Percentiles rank a stretch among this genome's conserved stretches.
Evolutionary conservation across 2,888 invertebrate species (phyloP).

Genomic region (Coleophora deauratella): DNA sequence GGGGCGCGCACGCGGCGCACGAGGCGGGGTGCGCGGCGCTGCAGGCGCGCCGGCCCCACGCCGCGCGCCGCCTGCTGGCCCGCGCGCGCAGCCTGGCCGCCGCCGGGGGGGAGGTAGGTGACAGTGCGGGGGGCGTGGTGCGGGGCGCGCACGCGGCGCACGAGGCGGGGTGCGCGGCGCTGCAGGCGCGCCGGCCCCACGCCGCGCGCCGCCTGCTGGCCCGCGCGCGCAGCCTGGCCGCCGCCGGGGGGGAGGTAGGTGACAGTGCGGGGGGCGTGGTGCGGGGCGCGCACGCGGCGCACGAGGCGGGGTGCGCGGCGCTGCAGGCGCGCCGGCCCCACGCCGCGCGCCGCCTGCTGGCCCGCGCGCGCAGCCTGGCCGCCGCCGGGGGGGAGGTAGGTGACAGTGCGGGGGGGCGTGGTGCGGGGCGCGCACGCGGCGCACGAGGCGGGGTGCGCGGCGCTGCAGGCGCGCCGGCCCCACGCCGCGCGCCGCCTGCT

Average conservation of each 20-base stretch:
- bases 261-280: neutral
- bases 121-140: conserved; percentile 2
- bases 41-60: conserved; percentile 75
- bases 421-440: conserved; percentile 59
- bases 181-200: conserved; percentile 77
- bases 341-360: conserved; percentile 75
- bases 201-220: conserved; percentile 75
- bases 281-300: conserved; percentile 71
- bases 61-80: conserved; percentile 77
- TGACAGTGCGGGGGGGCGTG: conserved; percentile 10
- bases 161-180: conserved; percentile 96
- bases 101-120: conserved; percentile 5
- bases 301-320: conserved; percentile 96
- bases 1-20: conserved; percentile 77
- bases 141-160: conserved; percentile 76
- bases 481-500: conserved; percentile 72
- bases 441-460: conserved; percentile 97
- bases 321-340: conserved; percentile 79
- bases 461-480: conserved; percentile 80
- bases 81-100: conserved; percentile 75
- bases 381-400: conserved; percentile 9
- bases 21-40: conserved; percentile 96
- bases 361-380: conserved; percentile 78
- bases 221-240: conserved; percentile 77
- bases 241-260: conserved; percentile 6